Conservation (phyloP, 2,113 vertebrate species). For the Brachionichthys hirsutus region DNA sequence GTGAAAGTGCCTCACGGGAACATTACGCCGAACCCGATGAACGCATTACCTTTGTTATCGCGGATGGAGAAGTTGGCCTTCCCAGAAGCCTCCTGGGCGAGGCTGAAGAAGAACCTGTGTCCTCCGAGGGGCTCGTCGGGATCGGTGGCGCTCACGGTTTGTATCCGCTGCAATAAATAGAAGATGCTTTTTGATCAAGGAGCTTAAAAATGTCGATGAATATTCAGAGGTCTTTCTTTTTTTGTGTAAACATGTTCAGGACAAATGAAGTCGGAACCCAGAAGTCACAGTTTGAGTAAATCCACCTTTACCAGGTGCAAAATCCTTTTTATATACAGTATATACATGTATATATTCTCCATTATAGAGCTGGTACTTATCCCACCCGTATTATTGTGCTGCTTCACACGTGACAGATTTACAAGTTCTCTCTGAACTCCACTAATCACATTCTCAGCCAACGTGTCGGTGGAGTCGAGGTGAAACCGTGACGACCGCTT, state of each 20-base stretch:
- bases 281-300: too few species aligned
- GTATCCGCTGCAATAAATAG: constrained; percentile 85
- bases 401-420: constrained; percentile 7
- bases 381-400: too few species aligned
- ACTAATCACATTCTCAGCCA: constrained; percentile 29
- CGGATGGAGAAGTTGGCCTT: constrained; percentile 93
- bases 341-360: too few species aligned
- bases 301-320: too few species aligned
- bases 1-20: neutral
- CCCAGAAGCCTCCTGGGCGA: constrained; percentile 83
- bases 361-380: too few species aligned
- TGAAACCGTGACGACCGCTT: constrained; percentile 35
- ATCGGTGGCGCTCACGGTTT: constrained; percentile 91
- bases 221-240: too few species aligned
- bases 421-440: constrained; percentile 13
- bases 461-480: neutral
- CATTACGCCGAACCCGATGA: constrained; percentile 4
- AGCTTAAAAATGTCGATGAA: neutral
- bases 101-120: constrained; percentile 89
- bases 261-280: too few species aligned
- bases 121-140: constrained; percentile 87
- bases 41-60: constrained; percentile 89
- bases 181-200: too few species aligned
- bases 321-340: too few species aligned
- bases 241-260: too few species aligned